Percentiles rank a stretch among this genome's conserved stretches.
phyloP scores from a whole-genome alignment of 2,888 invertebrate species.

The Epistrophella euchroma region DNA sequence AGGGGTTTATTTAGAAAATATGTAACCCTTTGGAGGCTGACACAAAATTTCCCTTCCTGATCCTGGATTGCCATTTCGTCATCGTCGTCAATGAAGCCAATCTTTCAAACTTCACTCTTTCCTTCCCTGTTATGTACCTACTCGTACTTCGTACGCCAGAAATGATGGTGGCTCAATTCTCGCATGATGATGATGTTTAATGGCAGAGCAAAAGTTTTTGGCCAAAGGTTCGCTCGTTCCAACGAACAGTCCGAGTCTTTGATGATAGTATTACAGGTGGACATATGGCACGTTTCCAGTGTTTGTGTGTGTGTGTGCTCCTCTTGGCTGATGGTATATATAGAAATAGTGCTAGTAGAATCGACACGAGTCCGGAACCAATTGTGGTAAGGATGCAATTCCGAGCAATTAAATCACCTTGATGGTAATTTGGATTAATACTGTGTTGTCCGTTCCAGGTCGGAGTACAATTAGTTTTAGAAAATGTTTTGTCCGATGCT shows the following conservation, averaged over 20 bases:
- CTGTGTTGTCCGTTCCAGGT: conserved; percentile 81
- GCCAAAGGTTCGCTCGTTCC: conserved; percentile 62
- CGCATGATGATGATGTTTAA: conserved; percentile 71
- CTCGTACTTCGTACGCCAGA: background rate
- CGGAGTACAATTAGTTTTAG: conserved; percentile 82
- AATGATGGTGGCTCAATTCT: conserved; percentile 33
- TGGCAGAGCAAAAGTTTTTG: conserved; percentile 71
- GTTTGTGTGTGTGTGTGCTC: background rate
- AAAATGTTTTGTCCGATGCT: conserved; percentile 71
- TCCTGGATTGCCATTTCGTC: background rate
- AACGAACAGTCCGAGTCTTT: conserved; percentile 12
- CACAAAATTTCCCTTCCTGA: conserved; percentile 45
- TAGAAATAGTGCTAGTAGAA: conserved; percentile 47
- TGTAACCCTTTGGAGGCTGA: conserved; percentile 76
- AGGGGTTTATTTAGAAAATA: conserved; percentile 78
- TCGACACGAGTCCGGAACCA: conserved; percentile 75
- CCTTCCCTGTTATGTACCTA: no score
- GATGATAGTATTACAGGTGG: conserved; percentile 75
- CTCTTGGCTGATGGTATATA: background rate
- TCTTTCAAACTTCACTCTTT: conserved; percentile 69
- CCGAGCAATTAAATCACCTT: conserved; percentile 84
- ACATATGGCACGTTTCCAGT: conserved; percentile 22
- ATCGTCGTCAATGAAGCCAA: conserved; percentile 56
- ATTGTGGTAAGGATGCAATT: conserved; percentile 81
- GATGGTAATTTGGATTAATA: conserved; percentile 84